Percentiles rank a stretch among this genome's conserved stretches.
phyloP scores from a whole-genome alignment of 2,113 vertebrate species.

The Neotragus pygmaeus region DNA sequence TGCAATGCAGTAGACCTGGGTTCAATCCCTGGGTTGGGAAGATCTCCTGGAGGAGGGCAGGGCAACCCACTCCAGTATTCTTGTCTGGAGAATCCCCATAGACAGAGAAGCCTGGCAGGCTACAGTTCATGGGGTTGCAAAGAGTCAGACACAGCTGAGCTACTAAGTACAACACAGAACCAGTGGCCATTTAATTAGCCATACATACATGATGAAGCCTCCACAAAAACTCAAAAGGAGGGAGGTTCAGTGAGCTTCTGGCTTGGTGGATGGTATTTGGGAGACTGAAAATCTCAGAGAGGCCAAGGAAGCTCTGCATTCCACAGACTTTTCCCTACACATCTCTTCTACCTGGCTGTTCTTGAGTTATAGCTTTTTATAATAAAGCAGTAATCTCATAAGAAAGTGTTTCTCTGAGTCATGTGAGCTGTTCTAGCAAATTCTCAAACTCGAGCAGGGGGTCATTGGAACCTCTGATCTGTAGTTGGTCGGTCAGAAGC shows the following conservation, averaged over 20 bases:
- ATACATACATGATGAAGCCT: neutral
- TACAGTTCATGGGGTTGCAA: neutral
- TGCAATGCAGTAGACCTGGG: neutral
- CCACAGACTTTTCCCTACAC: no score
- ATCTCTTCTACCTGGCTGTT: neutral
- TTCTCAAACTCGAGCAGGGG: neutral
- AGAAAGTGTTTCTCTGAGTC: neutral
- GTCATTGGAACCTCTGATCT: neutral
- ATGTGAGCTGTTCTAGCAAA: neutral
- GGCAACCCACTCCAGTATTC: neutral
- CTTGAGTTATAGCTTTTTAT: neutral
- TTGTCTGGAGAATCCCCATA: neutral
- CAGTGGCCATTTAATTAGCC: neutral
- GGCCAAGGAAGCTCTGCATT: accelerated
- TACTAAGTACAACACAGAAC: neutral
- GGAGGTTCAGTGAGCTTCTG: neutral
- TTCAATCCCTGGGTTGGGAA: neutral
- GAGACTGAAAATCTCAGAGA: neutral
- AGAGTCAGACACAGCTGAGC: neutral
- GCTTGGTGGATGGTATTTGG: neutral
- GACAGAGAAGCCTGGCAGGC: neutral
- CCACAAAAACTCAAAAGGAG: neutral
- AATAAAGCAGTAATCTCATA: neutral
- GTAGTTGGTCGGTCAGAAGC: neutral
- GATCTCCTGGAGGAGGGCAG: neutral